Evolutionary conservation across 1,140 invertebrate genomes (phyloP).

Genomic region (Drosophila orena): DNA sequence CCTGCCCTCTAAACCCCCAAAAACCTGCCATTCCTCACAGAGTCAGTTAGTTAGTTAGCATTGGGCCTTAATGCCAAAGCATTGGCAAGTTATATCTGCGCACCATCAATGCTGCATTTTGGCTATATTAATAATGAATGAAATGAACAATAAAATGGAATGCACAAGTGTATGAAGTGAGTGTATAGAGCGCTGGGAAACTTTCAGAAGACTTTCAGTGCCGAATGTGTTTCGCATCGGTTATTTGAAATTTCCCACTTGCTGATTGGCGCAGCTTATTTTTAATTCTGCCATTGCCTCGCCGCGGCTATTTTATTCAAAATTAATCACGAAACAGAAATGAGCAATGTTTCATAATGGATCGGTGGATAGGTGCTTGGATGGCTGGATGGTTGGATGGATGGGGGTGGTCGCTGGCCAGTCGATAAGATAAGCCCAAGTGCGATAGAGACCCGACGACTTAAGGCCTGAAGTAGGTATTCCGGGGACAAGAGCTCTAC

Average conservation of each 20-base stretch:
- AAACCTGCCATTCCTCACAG: not conserved
- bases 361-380: not conserved
- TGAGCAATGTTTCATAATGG: slow-evolving; percentile 64
- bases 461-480: slow-evolving; percentile 42
- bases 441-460: slow-evolving; percentile 42
- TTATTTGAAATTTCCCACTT: not conserved
- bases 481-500: slow-evolving; percentile 34
- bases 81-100: too few species aligned
- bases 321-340: slow-evolving; percentile 58
- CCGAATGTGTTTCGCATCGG: not conserved
- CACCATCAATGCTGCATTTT: too few species aligned
- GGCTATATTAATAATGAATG: not conserved
- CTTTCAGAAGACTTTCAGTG: not conserved
- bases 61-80: too few species aligned
- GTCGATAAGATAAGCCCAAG: slow-evolving; percentile 52
- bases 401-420: slow-evolving; percentile 18
- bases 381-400: slow-evolving; percentile 17
- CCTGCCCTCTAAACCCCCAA: not conserved
- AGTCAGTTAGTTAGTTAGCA: too few species aligned
- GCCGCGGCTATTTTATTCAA: slow-evolving; percentile 31
- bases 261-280: not conserved
- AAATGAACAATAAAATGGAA: too few species aligned
- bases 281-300: slow-evolving; percentile 1
- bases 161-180: too few species aligned
- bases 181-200: too few species aligned